Base-by-base conservation (phyloP, 2,113 vertebrate species). In the Protobothrops mucrosquamatus region DNA sequence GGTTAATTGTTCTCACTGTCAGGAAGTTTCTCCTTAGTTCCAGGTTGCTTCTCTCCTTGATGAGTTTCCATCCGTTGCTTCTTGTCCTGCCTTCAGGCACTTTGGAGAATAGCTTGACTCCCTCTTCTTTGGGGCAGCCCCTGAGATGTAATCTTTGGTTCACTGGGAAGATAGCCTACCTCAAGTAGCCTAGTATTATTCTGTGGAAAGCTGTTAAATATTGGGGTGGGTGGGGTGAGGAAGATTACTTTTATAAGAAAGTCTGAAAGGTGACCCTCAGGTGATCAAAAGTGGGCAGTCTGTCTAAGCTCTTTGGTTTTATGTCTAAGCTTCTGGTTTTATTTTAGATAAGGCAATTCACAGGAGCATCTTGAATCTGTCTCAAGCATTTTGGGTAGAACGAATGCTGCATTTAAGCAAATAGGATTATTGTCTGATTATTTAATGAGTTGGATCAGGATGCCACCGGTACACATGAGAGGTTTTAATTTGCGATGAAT, bases 401-500 rank as follows among this genome's bases (percentile, higher is more conserved):
- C 23, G 11, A n/a, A 34, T 9, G 23, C 57, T 57, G 23, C n/a
- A 11, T 12, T 29, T 26, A 69, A 88, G 48, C 12, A 88, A 89
- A 29, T 74, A 88, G 74, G 87, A 46, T 46, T 39, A 56, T 89
- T 74, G 23, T 69, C 20, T 69, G 29, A 64, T 69, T 55, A 92
- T 24, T 48, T 39, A 87, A 92, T 51, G 23, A n/a, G 29, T 43
- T 55, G 59, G 48, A 55, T 18, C 48, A 69, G 55, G n/a, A n/a
- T n/a, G 87, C 91, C 39, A 61, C 90, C 23, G 87, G 92, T 89
- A n/a, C 9, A 46, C 2, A 1, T 0, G 29, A 26, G 39, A 89
- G 54, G 18, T 95, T 91, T 87, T 18, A 69, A 93, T 95, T 94
- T 51, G 92, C 20, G 69, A 51, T 5, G 39, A 48, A 90, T 43